Evolutionary conservation across 2,888 invertebrate genomes (phyloP), one percentile per base, ranked within the genome.

Genomic region (Torymus auratus): DNA sequence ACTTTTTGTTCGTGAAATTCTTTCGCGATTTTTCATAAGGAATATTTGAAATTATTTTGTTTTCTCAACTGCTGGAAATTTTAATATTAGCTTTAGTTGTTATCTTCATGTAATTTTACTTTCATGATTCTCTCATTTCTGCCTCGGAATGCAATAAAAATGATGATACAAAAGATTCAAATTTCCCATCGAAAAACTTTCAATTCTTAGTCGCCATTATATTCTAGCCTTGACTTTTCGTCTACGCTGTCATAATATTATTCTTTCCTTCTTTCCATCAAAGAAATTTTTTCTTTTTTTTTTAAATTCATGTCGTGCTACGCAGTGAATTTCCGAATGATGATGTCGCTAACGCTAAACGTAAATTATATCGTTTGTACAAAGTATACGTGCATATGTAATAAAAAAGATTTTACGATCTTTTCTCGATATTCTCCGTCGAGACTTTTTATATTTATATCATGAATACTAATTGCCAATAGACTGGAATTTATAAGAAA

Each of bases 311-410:
- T 23, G n/a, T 41, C 55, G 28, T 12, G 7, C 7, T 41, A 41
- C 41, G 41, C 41, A 41, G 41, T 41, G 62, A 67, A 67, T 67
- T 67, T 13, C 50, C 14, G 28, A 55, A 67, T 17, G 65, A 80
- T 80, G 80, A 75, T 80, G 80, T 58, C 62, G 69, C 53, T 70
- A 74, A 65, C 60, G 41, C 11, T 17, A 1, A 52, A 17, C 15
- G 61, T 13, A 12, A 13, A 17, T 53, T 58, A 41, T 41, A 56
- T 13, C 41, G 5, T 41, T 41, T 41, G 5, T 41, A 41, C 5
- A 41, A 41, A 10, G 41, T 28, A 7, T 55, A 64, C 12, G 41
- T 41, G 41, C 23, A 61, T 60, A 70, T 56, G 10, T 60, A 70
- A 53, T 73, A 61, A 56, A 69, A 69, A 62, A 55, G 53, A 55